Evolutionary conservation across 1,140 invertebrate species (phyloP).

Genomic region (Oncopeltus fasciatus): DNA sequence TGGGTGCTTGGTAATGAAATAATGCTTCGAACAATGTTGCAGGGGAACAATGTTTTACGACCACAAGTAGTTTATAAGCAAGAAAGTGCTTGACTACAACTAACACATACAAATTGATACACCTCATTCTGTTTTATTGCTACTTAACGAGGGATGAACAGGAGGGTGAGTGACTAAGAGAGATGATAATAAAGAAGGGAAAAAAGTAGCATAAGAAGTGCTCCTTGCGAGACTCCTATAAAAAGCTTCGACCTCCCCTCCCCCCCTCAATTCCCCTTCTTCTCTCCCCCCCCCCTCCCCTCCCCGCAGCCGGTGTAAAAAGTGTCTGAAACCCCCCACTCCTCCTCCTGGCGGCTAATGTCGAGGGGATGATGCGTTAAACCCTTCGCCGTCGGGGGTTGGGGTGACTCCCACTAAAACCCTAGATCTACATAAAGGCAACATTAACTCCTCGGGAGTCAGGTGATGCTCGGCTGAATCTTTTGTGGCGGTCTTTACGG

Average conservation of each 20-base stretch:
- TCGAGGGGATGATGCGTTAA: conserved; percentile 5
- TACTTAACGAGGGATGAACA: background rate
- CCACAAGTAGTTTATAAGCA: too few species aligned
- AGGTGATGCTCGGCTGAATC: background rate
- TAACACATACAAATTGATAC: conserved; percentile 6
- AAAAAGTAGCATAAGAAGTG: background rate
- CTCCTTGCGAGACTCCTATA: background rate
- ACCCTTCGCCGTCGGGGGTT: background rate
- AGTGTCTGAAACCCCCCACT: background rate
- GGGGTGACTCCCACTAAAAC: background rate
- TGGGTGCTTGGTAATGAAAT: too few species aligned
- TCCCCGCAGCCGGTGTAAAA: background rate
- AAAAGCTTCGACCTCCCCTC: background rate
- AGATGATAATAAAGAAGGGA: background rate
- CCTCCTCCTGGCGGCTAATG: background rate
- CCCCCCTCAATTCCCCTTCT: background rate
- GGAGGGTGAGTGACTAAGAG: background rate
- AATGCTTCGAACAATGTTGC: too few species aligned
- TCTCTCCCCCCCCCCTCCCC: background rate
- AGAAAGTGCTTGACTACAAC: too few species aligned
- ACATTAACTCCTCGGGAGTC: background rate
- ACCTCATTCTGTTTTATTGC: background rate
- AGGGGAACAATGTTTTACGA: too few species aligned
- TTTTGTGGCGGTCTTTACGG: background rate
- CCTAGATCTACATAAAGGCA: conserved; percentile 1